A percentile compares a stretch with the other conserved stretches of the same genome.
Conservation (phyloP, 2,797 vertebrate genomes). For the Strix occidentalis region DNA sequence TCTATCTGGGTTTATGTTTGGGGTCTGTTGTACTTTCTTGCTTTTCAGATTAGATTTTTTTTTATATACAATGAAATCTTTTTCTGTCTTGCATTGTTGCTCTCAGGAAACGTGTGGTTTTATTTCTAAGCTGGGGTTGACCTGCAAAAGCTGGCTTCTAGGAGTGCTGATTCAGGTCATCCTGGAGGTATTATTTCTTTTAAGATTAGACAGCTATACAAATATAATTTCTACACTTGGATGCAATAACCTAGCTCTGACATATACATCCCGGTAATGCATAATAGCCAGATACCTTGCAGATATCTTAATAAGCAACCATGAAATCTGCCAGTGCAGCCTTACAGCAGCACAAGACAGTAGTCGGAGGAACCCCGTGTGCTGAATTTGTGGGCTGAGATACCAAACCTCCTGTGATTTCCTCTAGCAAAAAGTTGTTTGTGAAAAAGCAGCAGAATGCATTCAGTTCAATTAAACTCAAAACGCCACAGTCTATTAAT, state of each 20-base stretch:
- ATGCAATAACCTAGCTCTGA: background rate
- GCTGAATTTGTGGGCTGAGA: background rate
- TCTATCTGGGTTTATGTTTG: background rate
- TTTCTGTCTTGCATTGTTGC: background rate
- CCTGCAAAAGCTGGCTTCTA: background rate
- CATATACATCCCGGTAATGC: background rate
- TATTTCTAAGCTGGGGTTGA: background rate
- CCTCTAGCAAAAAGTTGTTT: background rate
- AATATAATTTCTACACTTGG: background rate
- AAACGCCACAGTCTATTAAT: background rate
- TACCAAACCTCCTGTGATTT: background rate
- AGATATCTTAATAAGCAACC: background rate
- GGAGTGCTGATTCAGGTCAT: background rate
- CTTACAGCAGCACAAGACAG: background rate
- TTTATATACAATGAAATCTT: background rate
- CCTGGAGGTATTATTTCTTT: background rate
- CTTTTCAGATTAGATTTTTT: background rate
- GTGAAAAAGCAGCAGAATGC: background rate
- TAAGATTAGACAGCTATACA: background rate
- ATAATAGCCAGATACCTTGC: background rate
- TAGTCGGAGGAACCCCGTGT: background rate
- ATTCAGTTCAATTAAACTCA: background rate
- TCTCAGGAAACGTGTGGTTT: background rate
- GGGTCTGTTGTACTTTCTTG: background rate
- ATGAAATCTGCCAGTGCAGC: background rate